phyloP scores from a whole-genome alignment of 1,140 invertebrate species.

The Coenobita brevimanus region DNA sequence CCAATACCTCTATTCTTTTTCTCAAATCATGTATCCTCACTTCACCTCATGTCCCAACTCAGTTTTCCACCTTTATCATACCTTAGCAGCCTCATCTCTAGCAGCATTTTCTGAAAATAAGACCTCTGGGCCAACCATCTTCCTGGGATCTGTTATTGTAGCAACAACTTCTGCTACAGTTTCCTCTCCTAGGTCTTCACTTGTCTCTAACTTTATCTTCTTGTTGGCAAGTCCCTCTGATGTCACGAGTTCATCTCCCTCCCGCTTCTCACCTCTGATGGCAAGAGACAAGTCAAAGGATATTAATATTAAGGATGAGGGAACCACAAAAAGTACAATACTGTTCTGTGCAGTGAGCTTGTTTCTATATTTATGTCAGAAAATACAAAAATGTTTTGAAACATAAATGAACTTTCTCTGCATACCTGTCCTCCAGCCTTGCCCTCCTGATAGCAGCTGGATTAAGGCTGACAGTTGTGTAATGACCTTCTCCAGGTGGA shows the following conservation, averaged over 20 bases:
- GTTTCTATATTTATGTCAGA: too few species aligned
- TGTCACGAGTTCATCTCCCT: too few species aligned
- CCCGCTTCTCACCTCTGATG: too few species aligned
- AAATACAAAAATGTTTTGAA: too few species aligned
- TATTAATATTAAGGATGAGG: too few species aligned
- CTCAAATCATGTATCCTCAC: too few species aligned
- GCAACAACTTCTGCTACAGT: constrained; percentile 84
- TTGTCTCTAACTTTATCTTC: constrained; percentile 73
- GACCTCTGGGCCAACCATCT: constrained; percentile 87
- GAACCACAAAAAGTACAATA: too few species aligned
- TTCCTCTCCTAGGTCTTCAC: constrained; percentile 75
- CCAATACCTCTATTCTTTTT: too few species aligned
- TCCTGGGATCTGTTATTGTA: constrained; percentile 83
- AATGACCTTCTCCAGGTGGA: constrained; percentile 79
- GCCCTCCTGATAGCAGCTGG: constrained; percentile 73
- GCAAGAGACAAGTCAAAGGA: too few species aligned
- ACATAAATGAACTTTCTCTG: too few species aligned
- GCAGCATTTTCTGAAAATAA: constrained; percentile 89
- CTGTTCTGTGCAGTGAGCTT: too few species aligned
- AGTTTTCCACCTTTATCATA: constrained; percentile 70
- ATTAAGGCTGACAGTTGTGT: constrained; percentile 81
- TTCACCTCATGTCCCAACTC: background rate
- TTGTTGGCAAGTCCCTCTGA: constrained; percentile 5
- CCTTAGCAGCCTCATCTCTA: constrained; percentile 91
- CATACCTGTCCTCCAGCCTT: constrained; percentile 48